Evolutionary conservation across 2,797 vertebrate species (phyloP).

Genomic region (Sebastes kiyomatsui): DNA sequence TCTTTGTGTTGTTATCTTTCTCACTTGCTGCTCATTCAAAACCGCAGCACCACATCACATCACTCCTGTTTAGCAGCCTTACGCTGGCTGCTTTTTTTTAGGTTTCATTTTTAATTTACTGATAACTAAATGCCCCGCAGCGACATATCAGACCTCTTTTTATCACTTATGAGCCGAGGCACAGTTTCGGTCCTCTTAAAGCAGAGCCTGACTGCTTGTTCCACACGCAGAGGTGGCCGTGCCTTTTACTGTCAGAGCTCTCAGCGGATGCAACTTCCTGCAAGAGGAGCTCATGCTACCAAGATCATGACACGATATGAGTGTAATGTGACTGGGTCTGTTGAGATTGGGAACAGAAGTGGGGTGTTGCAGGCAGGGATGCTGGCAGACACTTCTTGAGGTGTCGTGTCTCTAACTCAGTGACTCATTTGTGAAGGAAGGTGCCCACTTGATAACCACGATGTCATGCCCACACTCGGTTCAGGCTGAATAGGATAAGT

Average conservation of each 20-base stretch:
- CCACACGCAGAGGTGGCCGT: constrained; percentile 12
- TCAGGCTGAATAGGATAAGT: neutral
- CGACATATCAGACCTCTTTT: constrained; percentile 20
- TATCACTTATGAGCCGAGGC: constrained; percentile 22
- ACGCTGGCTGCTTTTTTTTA: constrained; percentile 1
- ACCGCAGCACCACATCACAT: constrained; percentile 13
- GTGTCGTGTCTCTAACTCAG: constrained; percentile 25
- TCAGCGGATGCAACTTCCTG: constrained; percentile 21
- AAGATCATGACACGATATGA: constrained; percentile 32
- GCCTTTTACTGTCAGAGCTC: constrained; percentile 21
- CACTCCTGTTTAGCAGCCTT: constrained; percentile 20
- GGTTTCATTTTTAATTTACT: constrained; percentile 27
- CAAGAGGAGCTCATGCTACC: constrained; percentile 15
- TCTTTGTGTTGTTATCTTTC: constrained; percentile 26
- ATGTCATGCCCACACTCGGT: constrained; percentile 9
- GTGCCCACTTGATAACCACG: constrained; percentile 22
- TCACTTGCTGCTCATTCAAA: constrained; percentile 11
- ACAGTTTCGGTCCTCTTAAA: constrained; percentile 4
- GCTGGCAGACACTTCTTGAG: constrained; percentile 20
- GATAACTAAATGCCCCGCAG: constrained; percentile 13
- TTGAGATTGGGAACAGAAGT: neutral
- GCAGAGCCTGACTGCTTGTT: constrained; percentile 13
- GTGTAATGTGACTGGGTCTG: constrained; percentile 5
- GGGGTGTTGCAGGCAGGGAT: constrained; percentile 15
- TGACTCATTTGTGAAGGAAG: constrained; percentile 41